A percentile compares a stretch with the other conserved stretches of the same genome.
Evolutionary conservation across 2,888 invertebrate species (phyloP).

Genomic region (Patella depressa): DNA sequence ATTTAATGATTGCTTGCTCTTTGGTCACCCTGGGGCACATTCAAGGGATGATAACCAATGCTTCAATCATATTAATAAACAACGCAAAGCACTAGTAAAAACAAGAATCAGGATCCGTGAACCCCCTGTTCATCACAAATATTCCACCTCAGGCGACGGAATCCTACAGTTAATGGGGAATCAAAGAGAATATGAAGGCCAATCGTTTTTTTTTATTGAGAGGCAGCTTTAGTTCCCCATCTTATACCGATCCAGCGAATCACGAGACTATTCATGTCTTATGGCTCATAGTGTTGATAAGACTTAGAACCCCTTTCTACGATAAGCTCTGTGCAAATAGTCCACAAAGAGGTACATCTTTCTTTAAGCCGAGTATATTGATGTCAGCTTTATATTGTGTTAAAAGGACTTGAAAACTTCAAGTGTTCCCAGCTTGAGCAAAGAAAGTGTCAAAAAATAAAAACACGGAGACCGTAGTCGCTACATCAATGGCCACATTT

Average conservation of each 20-base stretch:
- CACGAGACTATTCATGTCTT: background rate
- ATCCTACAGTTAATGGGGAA: background rate
- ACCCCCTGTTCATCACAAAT: background rate
- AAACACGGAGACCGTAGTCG: background rate
- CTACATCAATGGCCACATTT: background rate
- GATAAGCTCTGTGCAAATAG: background rate
- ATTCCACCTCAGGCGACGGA: background rate
- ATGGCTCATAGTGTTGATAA: background rate
- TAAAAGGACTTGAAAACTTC: background rate
- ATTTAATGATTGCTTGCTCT: background rate
- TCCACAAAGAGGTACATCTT: background rate
- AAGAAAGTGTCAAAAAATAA: background rate
- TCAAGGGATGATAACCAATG: background rate
- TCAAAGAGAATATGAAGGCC: background rate
- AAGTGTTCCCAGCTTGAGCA: background rate
- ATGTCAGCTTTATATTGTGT: too few relatives aligned
- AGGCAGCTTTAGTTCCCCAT: background rate
- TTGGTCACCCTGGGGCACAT: background rate
- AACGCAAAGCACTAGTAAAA: background rate
- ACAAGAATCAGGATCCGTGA: background rate
- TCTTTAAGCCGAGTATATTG: background rate
- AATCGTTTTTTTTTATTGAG: background rate
- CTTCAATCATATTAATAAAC: conserved; percentile 1
- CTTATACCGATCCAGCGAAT: background rate
- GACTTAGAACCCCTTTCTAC: background rate